These are phyloP conservation scores for Drosophila ananassae DNA, from an alignment of 1,140 invertebrate species.

Conservation along the genomic window DNA sequence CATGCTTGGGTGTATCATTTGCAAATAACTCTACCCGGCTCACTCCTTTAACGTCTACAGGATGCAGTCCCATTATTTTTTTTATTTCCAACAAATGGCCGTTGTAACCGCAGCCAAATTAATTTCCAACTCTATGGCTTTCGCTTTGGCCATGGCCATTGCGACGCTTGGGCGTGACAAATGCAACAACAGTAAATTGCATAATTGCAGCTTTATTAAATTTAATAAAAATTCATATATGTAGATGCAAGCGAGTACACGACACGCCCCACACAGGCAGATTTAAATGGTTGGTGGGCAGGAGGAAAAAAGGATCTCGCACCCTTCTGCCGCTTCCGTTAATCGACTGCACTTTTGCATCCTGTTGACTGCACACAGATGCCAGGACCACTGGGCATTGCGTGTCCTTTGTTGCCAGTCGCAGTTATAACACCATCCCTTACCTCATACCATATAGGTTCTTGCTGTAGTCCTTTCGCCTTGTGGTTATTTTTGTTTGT, in stretches of 20 bases:
- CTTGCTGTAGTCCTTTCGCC: constrained; percentile 5
- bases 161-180: constrained; percentile 46
- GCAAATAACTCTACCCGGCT: neutral
- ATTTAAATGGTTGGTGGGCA: neutral
- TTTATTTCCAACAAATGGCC: constrained; percentile 17
- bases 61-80: constrained; percentile 13
- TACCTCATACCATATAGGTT: neutral
- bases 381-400: constrained; percentile 33
- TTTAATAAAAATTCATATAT: constrained; percentile 74
- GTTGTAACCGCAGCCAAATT: constrained; percentile 65
- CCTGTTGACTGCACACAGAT: constrained; percentile 61
- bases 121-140: constrained; percentile 55
- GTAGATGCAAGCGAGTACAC: constrained; percentile 37
- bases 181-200: constrained; percentile 62
- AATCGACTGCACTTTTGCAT: constrained; percentile 80
- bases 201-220: constrained; percentile 79
- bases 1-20: neutral
- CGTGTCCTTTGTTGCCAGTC: constrained; percentile 61
- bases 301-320: constrained; percentile 19
- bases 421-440: constrained; percentile 31
- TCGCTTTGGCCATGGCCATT: constrained; percentile 9
- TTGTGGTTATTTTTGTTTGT: constrained; percentile 32
- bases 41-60: constrained; percentile 20
- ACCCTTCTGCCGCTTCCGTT: constrained; percentile 55
- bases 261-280: constrained; percentile 44